Base-by-base conservation (phyloP, 1,140 invertebrate genomes). In the Dryas iulia region DNA sequence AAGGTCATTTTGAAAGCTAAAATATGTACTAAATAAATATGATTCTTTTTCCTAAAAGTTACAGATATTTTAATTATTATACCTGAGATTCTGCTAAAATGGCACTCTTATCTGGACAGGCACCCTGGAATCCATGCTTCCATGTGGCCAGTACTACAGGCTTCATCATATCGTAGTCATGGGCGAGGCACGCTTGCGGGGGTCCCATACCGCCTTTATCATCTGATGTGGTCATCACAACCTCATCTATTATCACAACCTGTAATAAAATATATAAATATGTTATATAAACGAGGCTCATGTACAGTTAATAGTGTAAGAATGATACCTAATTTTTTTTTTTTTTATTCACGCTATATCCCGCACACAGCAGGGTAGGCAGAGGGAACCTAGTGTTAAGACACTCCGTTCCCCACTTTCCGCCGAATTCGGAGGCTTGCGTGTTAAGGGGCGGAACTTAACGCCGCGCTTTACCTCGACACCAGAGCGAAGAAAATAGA, bases 61-160 rank as follows among this genome's bases (percentile, higher is more conserved):
- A 21, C 18, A 47, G 3, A 21, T 59, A 59, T 30, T 28, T 18
- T n/a, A 14, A 58, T n/a, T 24, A 52, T 70, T 80, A n/a, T n/a
- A 95, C 96, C 93, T 98, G 97, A 18, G 98, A 98, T 83, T 99
- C 98, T 0, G 97, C 97, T 31, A 99, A 93, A 68, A 99, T 97
- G 25, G 97, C 97, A 76, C 96, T 96, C 77, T 96, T 96, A 80
- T 98, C 97, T 0, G 98, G 97, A 89, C 98, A 99, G 0, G 97
- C 96, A 6, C 97, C 98, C 80, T 99, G 97, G 90, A 98, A 99
- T 24, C 97, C 97, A 83, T 98, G 97, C 82, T 98, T 98, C 98
- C 98, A 99, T 0, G 98, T 98, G 8, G 98, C 97, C 28, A 98
- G 88, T 0, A 98, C 97, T 0, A 98, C 96, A 0, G 98, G 98